A percentile compares a stretch with the other conserved stretches of the same genome.
Conservation (phyloP, 2,113 vertebrate genomes). For the Laticauda colubrina region DNA sequence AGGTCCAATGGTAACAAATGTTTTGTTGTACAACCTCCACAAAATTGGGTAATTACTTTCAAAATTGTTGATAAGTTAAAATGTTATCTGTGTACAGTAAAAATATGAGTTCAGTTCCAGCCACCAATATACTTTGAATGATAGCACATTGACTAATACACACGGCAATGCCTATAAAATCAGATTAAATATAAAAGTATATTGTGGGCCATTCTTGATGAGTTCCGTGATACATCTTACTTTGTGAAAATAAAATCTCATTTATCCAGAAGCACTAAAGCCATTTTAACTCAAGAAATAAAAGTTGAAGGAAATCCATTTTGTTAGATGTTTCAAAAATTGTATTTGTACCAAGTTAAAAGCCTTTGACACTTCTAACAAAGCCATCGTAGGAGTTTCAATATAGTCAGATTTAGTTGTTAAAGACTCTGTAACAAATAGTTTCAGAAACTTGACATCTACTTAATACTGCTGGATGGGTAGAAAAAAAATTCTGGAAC, state of each 20-base stretch:
- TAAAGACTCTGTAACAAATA: not conserved
- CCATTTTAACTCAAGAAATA: not conserved
- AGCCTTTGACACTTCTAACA: not conserved
- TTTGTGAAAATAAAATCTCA: not conserved
- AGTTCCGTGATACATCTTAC: not conserved
- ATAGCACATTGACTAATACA: not conserved
- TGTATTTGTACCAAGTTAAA: not conserved
- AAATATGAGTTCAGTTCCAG: not conserved
- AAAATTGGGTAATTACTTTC: not conserved
- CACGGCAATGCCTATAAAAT: not conserved
- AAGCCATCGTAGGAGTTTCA: not conserved
- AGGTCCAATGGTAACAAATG: not conserved
- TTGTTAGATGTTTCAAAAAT: not conserved
- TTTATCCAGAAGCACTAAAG: not conserved
- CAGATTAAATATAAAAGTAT: not conserved
- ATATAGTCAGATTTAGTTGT: not conserved
- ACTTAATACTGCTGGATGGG: not conserved
- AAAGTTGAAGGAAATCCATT: not conserved
- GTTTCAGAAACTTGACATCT: not conserved
- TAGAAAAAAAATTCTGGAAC: not conserved
- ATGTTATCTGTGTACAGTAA: not conserved
- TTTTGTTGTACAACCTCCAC: not conserved
- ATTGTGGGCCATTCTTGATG: not conserved
- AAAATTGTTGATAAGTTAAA: not conserved
- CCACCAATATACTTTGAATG: not conserved